A percentile compares a stretch with the other conserved stretches of the same genome.
These are phyloP conservation scores for Drosophila borealis DNA, from an alignment of 2,888 invertebrate species.

Conservation along the genomic window DNA sequence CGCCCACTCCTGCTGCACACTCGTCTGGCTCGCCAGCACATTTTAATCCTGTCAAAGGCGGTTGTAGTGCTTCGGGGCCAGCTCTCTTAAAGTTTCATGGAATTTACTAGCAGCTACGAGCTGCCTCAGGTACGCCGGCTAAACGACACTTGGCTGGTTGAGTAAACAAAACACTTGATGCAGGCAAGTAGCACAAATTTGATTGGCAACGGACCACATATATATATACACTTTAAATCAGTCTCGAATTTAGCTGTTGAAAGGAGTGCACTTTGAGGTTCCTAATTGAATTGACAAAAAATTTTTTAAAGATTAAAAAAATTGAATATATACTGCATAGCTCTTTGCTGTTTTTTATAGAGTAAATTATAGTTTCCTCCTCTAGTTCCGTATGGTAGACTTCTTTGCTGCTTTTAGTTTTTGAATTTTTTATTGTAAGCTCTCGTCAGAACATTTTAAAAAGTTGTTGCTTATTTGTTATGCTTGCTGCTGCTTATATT, in stretches of 20 bases:
- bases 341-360: background rate
- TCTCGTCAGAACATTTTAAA: constrained; percentile 22
- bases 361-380: constrained; percentile 1
- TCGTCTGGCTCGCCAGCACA: constrained; percentile 23
- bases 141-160: constrained; percentile 67
- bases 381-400: too few relatives aligned
- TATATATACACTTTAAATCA: constrained; percentile 17
- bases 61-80: constrained; percentile 65
- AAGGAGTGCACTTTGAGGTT: constrained; percentile 26
- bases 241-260: constrained; percentile 19
- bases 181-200: constrained; percentile 52
- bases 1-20: constrained; percentile 2
- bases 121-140: constrained; percentile 43
- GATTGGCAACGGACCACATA: constrained; percentile 37
- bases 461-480: constrained; percentile 50
- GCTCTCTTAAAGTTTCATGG: constrained; percentile 74
- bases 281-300: constrained; percentile 19
- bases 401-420: constrained; percentile 22
- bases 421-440: constrained; percentile 38
- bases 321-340: background rate
- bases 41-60: constrained; percentile 70
- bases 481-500: constrained; percentile 28
- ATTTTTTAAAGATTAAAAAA: background rate
- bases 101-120: constrained; percentile 43
- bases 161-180: constrained; percentile 54